Conservation (phyloP, 2,113 vertebrate genomes). For the Hassar affinis region DNA sequence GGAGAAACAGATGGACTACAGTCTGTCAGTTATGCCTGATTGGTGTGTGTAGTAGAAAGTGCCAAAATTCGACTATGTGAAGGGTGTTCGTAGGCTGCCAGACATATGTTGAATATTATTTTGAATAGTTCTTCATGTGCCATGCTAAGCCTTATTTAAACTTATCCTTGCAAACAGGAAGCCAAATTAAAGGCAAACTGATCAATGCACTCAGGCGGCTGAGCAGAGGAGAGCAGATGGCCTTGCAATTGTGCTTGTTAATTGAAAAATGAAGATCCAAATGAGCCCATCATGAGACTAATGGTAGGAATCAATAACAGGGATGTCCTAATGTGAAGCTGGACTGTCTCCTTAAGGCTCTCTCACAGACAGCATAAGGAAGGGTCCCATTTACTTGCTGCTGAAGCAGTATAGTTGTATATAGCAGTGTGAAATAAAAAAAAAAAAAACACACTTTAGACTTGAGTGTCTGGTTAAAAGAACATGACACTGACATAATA, state of each 20-base stretch:
- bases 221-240: conserved; percentile 35
- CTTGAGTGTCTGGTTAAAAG: neutral
- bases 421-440: neutral
- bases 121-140: neutral
- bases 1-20: no score
- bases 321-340: conserved; percentile 37
- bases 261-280: conserved; percentile 51
- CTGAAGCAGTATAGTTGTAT: neutral
- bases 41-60: neutral
- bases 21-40: no score
- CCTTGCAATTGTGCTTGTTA: conserved; percentile 45
- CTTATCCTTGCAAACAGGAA: conserved; percentile 5
- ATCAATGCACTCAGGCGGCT: conserved; percentile 23
- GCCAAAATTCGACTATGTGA: neutral
- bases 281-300: conserved; percentile 44
- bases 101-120: neutral
- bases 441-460: neutral
- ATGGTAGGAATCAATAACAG: conserved; percentile 52
- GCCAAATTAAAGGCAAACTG: conserved; percentile 19
- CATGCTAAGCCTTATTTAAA: conserved; percentile 9
- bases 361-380: conserved; percentile 18
- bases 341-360: conserved; percentile 16
- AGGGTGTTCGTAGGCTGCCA: neutral
- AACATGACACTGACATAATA: neutral
- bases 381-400: neutral